Evolutionary conservation across 2,113 vertebrate species (phyloP).

Genomic region (Mirza zaza): DNA sequence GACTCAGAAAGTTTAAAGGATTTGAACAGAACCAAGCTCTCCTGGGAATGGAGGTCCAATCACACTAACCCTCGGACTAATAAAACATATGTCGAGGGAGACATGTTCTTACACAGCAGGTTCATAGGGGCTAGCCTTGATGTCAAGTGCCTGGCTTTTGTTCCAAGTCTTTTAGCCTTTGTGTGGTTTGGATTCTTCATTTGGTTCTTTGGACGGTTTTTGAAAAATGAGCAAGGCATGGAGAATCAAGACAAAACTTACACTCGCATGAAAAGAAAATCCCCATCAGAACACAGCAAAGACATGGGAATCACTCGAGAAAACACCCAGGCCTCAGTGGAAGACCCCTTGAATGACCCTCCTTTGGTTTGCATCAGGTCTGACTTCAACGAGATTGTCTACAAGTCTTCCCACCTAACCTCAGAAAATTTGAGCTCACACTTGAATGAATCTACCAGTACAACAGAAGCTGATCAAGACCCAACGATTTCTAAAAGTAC

Average conservation of each 20-base stretch:
- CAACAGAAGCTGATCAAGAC: constrained; percentile 77
- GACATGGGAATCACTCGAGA: constrained; percentile 93
- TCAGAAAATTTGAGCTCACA: constrained; percentile 86
- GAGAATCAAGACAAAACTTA: constrained; percentile 95
- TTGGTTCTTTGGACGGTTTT: constrained; percentile 95
- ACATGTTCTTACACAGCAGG: constrained; percentile 97
- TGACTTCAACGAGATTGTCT: constrained; percentile 87
- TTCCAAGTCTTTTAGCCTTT: constrained; percentile 95
- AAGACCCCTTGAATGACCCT: constrained; percentile 87
- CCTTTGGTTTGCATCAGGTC: constrained; percentile 90
- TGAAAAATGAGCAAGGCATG: constrained; percentile 94
- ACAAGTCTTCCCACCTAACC: constrained; percentile 86
- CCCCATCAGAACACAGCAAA: constrained; percentile 91
- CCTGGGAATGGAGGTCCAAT: constrained; percentile 94
- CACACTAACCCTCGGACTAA: constrained; percentile 91
- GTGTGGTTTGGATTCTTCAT: constrained; percentile 96
- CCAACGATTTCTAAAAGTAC: constrained; percentile 76
- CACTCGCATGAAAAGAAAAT: constrained; percentile 95
- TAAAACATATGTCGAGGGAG: constrained; percentile 88
- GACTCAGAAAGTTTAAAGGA: constrained; percentile 91
- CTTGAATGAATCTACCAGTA: constrained; percentile 80
- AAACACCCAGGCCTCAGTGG: constrained; percentile 88
- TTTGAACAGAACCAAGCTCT: constrained; percentile 95
- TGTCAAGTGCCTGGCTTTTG: constrained; percentile 96
- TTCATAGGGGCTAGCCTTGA: constrained; percentile 92